phyloP scores from a whole-genome alignment of 2,113 vertebrate species.

The Dolichallabes microphthalmus region DNA sequence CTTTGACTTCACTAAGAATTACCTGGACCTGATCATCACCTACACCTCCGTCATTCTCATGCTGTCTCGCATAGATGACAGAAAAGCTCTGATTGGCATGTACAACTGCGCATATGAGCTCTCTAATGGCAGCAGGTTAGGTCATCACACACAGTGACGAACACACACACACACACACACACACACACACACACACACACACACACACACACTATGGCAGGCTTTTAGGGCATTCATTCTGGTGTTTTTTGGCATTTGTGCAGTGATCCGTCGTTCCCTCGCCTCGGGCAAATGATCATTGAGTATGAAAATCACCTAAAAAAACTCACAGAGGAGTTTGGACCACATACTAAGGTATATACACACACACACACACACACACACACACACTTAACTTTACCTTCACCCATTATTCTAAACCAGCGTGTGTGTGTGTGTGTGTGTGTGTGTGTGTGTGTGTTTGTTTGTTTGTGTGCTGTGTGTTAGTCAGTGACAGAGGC shows the following conservation, averaged over 20 bases:
- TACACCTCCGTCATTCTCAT: constrained; percentile 85
- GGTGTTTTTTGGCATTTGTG: constrained; percentile 25
- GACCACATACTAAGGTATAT: constrained; percentile 84
- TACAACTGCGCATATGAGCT: constrained; percentile 91
- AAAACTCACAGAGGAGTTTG: constrained; percentile 91
- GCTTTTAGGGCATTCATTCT: too few species aligned
- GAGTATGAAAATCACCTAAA: constrained; percentile 90
- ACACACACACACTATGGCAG: not conserved
- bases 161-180: not conserved
- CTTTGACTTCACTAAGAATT: constrained; percentile 88
- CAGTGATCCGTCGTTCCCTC: constrained; percentile 84
- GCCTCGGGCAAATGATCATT: constrained; percentile 88
- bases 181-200: constrained; percentile 5
- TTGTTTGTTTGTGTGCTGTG: constrained; percentile 21
- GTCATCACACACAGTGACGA: not conserved
- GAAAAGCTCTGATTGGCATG: constrained; percentile 81
- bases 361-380: not conserved
- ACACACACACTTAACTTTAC: not conserved
- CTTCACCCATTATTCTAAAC: not conserved
- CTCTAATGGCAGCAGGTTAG: constrained; percentile 83
- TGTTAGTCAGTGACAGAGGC: constrained; percentile 82
- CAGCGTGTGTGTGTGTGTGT: not conserved
- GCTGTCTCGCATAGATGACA: constrained; percentile 88
- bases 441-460: not conserved
- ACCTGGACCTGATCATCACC: constrained; percentile 89